A percentile compares a stretch with the other conserved stretches of the same genome.
These are phyloP conservation scores for Lasioglossum leucozonium DNA, from an alignment of 2,888 invertebrate species.

Conservation along the genomic window DNA sequence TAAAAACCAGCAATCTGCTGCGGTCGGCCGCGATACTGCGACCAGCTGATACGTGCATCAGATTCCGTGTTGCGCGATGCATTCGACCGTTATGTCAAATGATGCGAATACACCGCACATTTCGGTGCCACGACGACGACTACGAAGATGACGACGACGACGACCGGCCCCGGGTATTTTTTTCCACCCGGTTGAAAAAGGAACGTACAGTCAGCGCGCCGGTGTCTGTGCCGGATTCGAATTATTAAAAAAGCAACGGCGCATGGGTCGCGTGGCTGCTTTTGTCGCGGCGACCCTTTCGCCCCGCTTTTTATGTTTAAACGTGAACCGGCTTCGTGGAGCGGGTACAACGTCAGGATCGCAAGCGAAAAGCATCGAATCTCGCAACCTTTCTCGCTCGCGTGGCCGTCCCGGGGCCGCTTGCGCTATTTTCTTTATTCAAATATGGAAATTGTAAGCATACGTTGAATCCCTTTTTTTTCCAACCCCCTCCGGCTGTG, in stretches of 20 bases:
- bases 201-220: neutral
- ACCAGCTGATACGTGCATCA: conserved; percentile 30
- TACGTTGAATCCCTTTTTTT: neutral
- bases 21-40: conserved; percentile 38
- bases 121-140: neutral
- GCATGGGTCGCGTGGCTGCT: conserved; percentile 19
- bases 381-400: conserved; percentile 1
- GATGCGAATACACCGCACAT: conserved; percentile 43
- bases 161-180: neutral
- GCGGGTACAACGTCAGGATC: neutral
- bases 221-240: conserved; percentile 9
- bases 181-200: conserved; percentile 1
- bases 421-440: conserved; percentile 25
- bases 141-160: neutral
- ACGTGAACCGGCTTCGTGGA: neutral
- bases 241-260: conserved; percentile 42
- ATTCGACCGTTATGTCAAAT: conserved; percentile 62
- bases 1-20: conserved; percentile 43
- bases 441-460: conserved; percentile 27
- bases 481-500: neutral
- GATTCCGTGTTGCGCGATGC: conserved; percentile 23
- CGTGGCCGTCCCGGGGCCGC: neutral
- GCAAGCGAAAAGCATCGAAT: neutral
- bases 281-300: conserved; percentile 31
- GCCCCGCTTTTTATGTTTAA: conserved; percentile 37